Evolutionary conservation across 2,113 vertebrate genomes (phyloP).

Genomic region (Sclerurus mexicanus): DNA sequence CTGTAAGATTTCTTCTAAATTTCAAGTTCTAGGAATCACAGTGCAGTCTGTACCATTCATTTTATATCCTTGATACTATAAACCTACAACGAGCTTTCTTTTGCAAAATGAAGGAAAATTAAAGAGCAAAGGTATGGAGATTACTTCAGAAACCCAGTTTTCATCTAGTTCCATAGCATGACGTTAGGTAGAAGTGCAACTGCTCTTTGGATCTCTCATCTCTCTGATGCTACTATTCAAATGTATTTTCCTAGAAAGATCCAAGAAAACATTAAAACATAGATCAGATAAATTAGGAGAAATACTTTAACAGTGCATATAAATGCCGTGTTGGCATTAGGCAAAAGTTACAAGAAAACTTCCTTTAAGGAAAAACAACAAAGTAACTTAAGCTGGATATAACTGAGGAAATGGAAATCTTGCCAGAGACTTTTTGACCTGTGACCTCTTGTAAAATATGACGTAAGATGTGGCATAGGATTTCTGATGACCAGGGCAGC

Average conservation of each 20-base stretch:
- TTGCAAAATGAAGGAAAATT: background rate
- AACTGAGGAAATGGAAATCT: background rate
- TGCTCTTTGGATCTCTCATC: background rate
- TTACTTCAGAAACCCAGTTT: background rate
- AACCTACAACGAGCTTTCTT: background rate
- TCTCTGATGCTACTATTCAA: background rate
- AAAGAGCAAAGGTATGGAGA: background rate
- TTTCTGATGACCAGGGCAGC: background rate
- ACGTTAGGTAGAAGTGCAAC: background rate
- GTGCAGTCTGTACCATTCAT: background rate
- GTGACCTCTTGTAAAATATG: background rate
- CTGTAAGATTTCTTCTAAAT: background rate
- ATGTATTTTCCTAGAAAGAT: background rate
- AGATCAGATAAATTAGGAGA: background rate
- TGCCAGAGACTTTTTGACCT: background rate
- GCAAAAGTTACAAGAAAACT: background rate
- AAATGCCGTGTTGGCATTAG: background rate
- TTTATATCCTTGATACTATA: background rate
- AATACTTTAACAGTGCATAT: background rate
- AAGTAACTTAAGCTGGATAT: background rate
- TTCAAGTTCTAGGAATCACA: background rate
- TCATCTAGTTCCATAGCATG: background rate
- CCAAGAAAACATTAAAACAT: background rate
- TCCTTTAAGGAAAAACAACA: background rate
- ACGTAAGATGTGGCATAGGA: background rate